These are phyloP conservation scores for Machaerirhynchus nigripectus DNA, from an alignment of 2,113 vertebrate genomes.

Conservation along the genomic window DNA sequence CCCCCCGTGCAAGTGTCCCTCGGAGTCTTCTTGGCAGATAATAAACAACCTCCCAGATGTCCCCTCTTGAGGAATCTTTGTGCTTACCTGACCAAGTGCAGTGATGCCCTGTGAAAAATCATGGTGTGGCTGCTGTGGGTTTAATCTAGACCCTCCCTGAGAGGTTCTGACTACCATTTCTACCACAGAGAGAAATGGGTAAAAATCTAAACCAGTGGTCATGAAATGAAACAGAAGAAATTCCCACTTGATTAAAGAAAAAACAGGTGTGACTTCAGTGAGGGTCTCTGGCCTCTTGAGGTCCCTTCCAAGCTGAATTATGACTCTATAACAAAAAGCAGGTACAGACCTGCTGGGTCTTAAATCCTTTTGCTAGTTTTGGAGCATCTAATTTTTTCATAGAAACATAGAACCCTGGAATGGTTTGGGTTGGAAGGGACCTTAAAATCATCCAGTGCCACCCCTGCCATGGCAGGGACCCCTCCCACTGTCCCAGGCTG, in stretches of 20 bases:
- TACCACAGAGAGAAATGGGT: neutral
- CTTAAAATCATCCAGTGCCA: neutral
- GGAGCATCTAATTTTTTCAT: neutral
- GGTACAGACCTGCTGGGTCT: neutral
- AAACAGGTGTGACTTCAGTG: neutral
- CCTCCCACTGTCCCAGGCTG: neutral
- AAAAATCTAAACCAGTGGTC: neutral
- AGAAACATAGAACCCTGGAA: neutral
- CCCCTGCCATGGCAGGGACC: neutral
- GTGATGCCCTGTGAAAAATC: neutral
- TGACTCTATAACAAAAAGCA: neutral
- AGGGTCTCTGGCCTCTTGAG: neutral
- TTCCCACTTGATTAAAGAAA: neutral
- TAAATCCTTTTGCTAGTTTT: neutral
- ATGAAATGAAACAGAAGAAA: neutral
- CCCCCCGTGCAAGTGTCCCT: neutral
- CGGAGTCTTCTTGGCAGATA: neutral
- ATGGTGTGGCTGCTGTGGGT: neutral
- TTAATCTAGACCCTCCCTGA: neutral
- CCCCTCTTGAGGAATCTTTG: neutral
- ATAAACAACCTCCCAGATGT: neutral
- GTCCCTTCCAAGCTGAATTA: neutral
- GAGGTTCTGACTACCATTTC: neutral
- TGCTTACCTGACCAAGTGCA: neutral
- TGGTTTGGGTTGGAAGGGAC: neutral